These are phyloP conservation scores for Nannoperca obscura DNA, from an alignment of 2,797 vertebrate genomes.

Conservation along the genomic window DNA sequence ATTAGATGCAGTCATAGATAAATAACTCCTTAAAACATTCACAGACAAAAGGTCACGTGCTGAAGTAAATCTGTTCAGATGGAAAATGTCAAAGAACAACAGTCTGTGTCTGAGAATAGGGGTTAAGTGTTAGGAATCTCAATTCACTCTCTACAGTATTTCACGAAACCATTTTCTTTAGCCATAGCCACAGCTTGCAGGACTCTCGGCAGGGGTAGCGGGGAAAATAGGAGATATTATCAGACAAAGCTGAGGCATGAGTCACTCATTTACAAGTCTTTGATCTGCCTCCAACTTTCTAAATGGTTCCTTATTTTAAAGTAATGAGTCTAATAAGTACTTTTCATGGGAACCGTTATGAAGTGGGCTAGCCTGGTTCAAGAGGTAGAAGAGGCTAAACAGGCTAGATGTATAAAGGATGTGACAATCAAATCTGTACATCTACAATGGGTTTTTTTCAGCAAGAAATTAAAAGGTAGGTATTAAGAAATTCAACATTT, in stretches of 20 bases:
- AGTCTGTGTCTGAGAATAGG: constrained; percentile 46
- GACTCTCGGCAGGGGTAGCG: constrained; percentile 35
- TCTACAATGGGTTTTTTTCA: not conserved
- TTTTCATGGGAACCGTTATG: not conserved
- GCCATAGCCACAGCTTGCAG: constrained; percentile 42
- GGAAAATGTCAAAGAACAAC: constrained; percentile 71
- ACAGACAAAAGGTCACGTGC: constrained; percentile 63
- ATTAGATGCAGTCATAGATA: constrained; percentile 61
- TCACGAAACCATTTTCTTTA: constrained; percentile 23
- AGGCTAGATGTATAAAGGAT: not conserved
- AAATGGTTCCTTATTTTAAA: constrained; percentile 2
- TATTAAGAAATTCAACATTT: not conserved
- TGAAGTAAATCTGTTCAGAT: constrained; percentile 61
- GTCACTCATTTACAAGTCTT: constrained; percentile 57
- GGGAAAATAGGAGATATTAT: constrained; percentile 40
- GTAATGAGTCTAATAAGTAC: constrained; percentile 25
- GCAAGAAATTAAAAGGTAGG: not conserved
- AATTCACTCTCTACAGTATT: constrained; percentile 25
- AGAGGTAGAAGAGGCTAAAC: not conserved
- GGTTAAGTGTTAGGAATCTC: constrained; percentile 41
- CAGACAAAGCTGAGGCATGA: constrained; percentile 50
- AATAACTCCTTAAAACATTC: constrained; percentile 68
- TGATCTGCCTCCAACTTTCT: constrained; percentile 31
- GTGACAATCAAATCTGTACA: not conserved
- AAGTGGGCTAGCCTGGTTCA: not conserved